Percentiles rank a stretch among this genome's conserved stretches.
phyloP scores from a whole-genome alignment of 1,140 invertebrate genomes.

The Thereuonema tuberculata region DNA sequence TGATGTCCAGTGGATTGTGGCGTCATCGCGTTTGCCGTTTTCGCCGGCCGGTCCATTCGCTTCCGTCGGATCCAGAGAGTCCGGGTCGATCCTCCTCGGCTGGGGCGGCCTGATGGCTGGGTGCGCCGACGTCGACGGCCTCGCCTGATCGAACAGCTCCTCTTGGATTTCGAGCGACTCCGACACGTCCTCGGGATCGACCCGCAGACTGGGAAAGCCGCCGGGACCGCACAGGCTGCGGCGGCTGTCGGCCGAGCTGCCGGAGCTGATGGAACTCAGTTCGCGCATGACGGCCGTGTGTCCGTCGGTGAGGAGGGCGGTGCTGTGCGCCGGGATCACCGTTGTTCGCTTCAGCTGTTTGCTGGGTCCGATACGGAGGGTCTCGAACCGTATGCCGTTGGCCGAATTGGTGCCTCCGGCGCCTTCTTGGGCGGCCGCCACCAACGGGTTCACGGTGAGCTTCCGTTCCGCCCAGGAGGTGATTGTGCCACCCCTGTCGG shows the following conservation, averaged over 20 bases:
- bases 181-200: not conserved
- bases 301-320: not conserved
- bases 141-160: not conserved
- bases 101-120: too few species aligned
- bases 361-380: not conserved
- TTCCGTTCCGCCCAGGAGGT: too few species aligned
- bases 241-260: not conserved
- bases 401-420: too few species aligned
- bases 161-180: constrained; percentile 2
- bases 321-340: not conserved
- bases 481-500: too few species aligned
- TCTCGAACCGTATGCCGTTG: not conserved
- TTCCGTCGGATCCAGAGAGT: too few species aligned
- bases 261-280: not conserved
- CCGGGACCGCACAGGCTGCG: not conserved
- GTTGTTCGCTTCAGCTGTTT: constrained; percentile 2
- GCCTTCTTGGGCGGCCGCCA: not conserved
- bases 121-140: too few species aligned
- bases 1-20: constrained; percentile 8
- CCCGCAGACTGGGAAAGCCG: not conserved
- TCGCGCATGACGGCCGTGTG: constrained; percentile 5
- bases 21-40: too few species aligned
- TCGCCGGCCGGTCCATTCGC: not conserved
- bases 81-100: too few species aligned
- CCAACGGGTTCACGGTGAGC: not conserved